A percentile compares a stretch with the other conserved stretches of the same genome.
Conservation (phyloP, 2,888 invertebrate genomes). For the Hydraecia micacea region DNA sequence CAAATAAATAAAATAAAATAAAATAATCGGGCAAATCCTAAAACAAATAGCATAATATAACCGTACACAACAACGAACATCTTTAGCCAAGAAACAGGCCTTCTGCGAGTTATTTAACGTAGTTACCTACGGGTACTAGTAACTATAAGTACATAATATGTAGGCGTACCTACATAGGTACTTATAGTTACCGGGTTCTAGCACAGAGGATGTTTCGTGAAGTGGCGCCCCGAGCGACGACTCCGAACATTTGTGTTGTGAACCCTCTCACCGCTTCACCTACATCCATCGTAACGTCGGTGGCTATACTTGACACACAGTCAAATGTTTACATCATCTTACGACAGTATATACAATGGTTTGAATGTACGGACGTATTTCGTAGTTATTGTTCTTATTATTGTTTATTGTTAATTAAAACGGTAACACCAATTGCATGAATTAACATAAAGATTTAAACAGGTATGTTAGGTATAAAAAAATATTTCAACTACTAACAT, state of each 20-base stretch:
- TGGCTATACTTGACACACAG: constrained; percentile 78
- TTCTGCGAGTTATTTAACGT: constrained; percentile 14
- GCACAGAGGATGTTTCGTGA: constrained; percentile 70
- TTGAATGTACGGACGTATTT: background rate
- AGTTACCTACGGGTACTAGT: too few relatives aligned
- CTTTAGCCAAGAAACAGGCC: background rate
- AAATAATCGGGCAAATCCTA: background rate
- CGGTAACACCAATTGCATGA: too few relatives aligned
- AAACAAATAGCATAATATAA: background rate
- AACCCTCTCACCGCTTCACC: constrained; percentile 77
- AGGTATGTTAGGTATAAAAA: too few relatives aligned
- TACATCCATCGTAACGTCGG: constrained; percentile 74
- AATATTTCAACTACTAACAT: too few relatives aligned
- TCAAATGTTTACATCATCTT: constrained; percentile 75
- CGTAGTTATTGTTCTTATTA: too few relatives aligned
- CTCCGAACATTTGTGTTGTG: constrained; percentile 77
- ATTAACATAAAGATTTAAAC: too few relatives aligned
- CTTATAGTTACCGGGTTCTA: constrained; percentile 42
- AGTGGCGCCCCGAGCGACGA: constrained; percentile 75
- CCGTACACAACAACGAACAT: background rate
- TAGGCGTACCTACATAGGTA: constrained; percentile 36
- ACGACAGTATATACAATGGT: constrained; percentile 52
- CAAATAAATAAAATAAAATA: too few relatives aligned
- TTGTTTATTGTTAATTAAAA: too few relatives aligned
- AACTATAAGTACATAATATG: too few relatives aligned